phyloP scores from a whole-genome alignment of 2,888 invertebrate genomes.

The Limnephilus rhombicus region DNA sequence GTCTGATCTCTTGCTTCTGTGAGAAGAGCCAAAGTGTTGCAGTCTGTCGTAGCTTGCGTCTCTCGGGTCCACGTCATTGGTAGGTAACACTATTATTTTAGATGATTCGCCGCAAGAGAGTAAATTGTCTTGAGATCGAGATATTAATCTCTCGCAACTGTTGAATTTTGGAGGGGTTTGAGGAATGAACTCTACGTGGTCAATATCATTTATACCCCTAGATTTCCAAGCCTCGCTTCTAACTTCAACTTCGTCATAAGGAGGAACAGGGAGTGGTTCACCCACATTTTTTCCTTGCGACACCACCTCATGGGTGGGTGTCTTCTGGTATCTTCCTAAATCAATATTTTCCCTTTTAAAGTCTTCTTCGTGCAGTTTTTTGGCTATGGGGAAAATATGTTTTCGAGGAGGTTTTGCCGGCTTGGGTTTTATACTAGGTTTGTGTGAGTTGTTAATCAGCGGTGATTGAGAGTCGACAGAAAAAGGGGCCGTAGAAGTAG shows the following conservation, averaged over 20 bases:
- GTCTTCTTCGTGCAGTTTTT: slow-evolving; percentile 72
- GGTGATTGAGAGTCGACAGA: slow-evolving; percentile 73
- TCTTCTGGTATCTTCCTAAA: slow-evolving; percentile 77
- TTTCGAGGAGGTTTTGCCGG: slow-evolving; percentile 82
- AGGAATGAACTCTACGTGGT: slow-evolving; percentile 82
- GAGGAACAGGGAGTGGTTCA: slow-evolving; percentile 73
- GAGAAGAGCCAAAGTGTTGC: slow-evolving; percentile 88
- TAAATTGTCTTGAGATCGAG: slow-evolving; percentile 76
- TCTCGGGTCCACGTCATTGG: slow-evolving; percentile 75
- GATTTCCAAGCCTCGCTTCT: slow-evolving; percentile 90
- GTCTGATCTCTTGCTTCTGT: slow-evolving; percentile 81
- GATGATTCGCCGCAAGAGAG: slow-evolving; percentile 75
- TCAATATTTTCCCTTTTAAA: slow-evolving; percentile 75
- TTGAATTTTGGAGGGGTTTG: slow-evolving; percentile 75
- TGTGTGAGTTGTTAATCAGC: slow-evolving; percentile 70
- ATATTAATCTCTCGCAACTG: slow-evolving; percentile 76
- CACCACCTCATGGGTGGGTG: slow-evolving; percentile 71
- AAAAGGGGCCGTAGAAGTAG: slow-evolving; percentile 72
- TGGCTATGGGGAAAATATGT: slow-evolving; percentile 70
- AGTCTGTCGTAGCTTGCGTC: slow-evolving; percentile 87
- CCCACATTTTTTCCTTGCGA: slow-evolving; percentile 74
- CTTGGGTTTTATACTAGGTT: slow-evolving; percentile 80
- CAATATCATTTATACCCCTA: slow-evolving; percentile 85
- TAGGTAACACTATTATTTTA: slow-evolving; percentile 78
- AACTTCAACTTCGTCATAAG: slow-evolving; percentile 88